Conservation (phyloP, 2,888 invertebrate genomes). For the Xylota sylvarum region DNA sequence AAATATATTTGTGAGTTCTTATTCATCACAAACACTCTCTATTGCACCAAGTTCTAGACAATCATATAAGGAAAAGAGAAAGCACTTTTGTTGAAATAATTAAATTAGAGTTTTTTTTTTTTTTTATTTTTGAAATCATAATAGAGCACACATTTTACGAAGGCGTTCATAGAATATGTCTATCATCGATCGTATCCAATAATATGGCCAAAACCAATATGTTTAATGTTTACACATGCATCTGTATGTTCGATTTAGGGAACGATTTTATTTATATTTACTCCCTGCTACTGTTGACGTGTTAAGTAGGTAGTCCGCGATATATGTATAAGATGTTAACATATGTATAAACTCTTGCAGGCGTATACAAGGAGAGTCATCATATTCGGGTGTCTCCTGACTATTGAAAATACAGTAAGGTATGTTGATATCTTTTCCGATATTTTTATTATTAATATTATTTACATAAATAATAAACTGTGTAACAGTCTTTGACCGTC, state of each 20-base stretch:
- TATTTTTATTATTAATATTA: too few species aligned
- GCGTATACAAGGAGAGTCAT: too few species aligned
- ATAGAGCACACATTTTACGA: not conserved
- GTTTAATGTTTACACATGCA: conserved; percentile 33
- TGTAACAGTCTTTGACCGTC: too few species aligned
- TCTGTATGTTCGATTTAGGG: conserved; percentile 15
- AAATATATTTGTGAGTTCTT: not conserved
- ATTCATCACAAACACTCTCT: not conserved
- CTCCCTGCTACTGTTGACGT: conserved; percentile 27
- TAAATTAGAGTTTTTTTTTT: conserved; percentile 10
- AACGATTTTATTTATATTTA: conserved; percentile 24
- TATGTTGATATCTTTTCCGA: too few species aligned
- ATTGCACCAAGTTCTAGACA: not conserved
- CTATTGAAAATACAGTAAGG: too few species aligned
- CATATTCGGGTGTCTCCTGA: too few species aligned
- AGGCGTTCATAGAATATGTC: conserved; percentile 43
- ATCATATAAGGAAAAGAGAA: conserved; percentile 11
- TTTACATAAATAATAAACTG: too few species aligned
- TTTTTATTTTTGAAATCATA: not conserved
- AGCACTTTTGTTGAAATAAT: conserved; percentile 6
- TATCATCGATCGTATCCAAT: conserved; percentile 58
- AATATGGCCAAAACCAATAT: conserved; percentile 33
- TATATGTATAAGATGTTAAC: not conserved
- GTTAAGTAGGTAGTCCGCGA: conserved; percentile 22
- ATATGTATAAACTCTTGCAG: not conserved